Percentiles rank a stretch among this genome's conserved stretches.
Evolutionary conservation across 2,113 vertebrate species (phyloP).

Genomic region (Xiphophorus hellerii): DNA sequence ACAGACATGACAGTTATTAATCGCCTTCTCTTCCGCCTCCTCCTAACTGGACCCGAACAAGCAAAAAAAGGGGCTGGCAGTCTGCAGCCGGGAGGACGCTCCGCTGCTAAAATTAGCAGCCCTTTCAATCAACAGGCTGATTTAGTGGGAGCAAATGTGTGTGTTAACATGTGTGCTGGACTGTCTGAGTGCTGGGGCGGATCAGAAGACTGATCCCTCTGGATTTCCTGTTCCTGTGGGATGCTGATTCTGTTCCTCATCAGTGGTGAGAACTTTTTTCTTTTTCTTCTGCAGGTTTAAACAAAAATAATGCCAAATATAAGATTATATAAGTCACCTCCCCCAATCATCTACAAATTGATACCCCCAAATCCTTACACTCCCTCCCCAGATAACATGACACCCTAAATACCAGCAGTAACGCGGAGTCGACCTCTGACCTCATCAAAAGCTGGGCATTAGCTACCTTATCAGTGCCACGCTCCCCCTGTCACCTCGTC

Average conservation of each 20-base stretch:
- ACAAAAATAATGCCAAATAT: conserved; percentile 14
- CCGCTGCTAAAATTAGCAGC: conserved; percentile 75
- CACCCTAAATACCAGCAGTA: conserved; percentile 28
- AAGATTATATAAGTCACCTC: background rate
- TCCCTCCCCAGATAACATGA: background rate
- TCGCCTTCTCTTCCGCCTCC: conserved; percentile 72
- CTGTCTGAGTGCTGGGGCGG: conserved; percentile 50
- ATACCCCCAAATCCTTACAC: background rate
- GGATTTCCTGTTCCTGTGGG: conserved; percentile 66
- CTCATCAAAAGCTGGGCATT: conserved; percentile 66
- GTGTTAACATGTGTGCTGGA: conserved; percentile 43
- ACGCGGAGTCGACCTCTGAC: conserved; percentile 60
- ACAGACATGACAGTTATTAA: conserved; percentile 79
- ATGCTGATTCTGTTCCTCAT: conserved; percentile 44
- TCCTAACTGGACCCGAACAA: conserved; percentile 55
- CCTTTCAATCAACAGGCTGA: conserved; percentile 74
- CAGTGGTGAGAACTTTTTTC: conserved; percentile 21
- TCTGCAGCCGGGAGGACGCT: conserved; percentile 33
- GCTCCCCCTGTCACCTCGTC: conserved; percentile 69
- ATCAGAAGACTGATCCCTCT: conserved; percentile 64
- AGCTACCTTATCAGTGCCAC: conserved; percentile 77
- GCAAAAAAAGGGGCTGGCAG: conserved; percentile 32
- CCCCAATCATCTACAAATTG: background rate
- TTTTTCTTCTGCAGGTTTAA: conserved; percentile 1
- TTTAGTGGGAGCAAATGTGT: conserved; percentile 63